These are phyloP conservation scores for Drosophila tsacasi DNA, from an alignment of 1,140 invertebrate species.

Conservation along the genomic window DNA sequence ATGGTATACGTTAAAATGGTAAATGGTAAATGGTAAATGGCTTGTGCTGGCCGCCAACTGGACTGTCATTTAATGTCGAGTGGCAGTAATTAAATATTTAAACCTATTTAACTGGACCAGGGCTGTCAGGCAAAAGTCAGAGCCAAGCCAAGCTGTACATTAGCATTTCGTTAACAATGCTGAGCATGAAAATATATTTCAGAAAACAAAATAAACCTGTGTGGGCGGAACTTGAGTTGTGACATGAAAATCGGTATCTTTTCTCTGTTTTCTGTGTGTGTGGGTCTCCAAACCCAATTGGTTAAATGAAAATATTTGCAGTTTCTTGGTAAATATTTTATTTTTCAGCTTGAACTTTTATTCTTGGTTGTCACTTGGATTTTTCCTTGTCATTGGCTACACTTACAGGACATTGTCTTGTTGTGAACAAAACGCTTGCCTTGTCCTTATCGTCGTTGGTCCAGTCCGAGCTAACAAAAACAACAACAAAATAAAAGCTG, in stretches of 20 bases:
- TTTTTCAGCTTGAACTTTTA: constrained; percentile 16
- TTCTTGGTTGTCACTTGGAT: constrained; percentile 41
- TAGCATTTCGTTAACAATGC: constrained; percentile 54
- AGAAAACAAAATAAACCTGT: constrained; percentile 18
- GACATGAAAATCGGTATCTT: not conserved
- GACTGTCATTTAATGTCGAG: constrained; percentile 60
- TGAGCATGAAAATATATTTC: constrained; percentile 40
- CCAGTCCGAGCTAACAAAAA: constrained; percentile 19
- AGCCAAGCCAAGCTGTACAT: constrained; percentile 63
- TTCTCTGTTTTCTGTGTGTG: constrained; percentile 14
- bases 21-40: constrained; percentile 38
- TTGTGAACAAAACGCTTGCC: constrained; percentile 19
- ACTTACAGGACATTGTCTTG: constrained; percentile 38
- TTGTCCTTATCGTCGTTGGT: constrained; percentile 29
- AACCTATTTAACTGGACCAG: constrained; percentile 36
- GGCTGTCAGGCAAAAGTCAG: constrained; percentile 51
- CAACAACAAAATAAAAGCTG: not conserved
- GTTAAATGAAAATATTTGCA: constrained; percentile 23
- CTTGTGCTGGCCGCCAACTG: constrained; percentile 29
- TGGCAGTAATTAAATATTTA: constrained; percentile 78
- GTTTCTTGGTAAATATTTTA: constrained; percentile 21
- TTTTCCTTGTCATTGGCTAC: constrained; percentile 19
- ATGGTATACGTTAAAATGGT: not conserved
- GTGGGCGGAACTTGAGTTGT: constrained; percentile 30
- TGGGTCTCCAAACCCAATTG: not conserved